These are phyloP conservation scores for Oplegnathus fasciatus DNA, from an alignment of 2,113 vertebrate species.

Conservation along the genomic window DNA sequence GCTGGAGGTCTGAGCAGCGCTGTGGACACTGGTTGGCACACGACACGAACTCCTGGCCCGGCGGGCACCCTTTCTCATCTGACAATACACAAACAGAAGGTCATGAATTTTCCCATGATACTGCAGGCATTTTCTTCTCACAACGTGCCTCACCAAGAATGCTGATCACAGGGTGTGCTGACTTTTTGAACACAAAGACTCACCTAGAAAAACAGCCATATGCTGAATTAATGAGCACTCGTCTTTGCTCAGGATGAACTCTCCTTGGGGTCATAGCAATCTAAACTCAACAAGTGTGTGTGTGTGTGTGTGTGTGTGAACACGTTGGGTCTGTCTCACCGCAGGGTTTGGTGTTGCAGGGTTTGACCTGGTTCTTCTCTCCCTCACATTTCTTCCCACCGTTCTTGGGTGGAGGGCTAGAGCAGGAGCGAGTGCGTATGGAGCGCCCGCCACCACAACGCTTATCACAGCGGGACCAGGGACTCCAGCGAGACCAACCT, in stretches of 20 bases:
- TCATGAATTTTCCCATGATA: constrained; percentile 28
- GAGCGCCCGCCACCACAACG: constrained; percentile 88
- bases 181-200: constrained; percentile 12
- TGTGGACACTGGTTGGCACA: constrained; percentile 90
- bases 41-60: constrained; percentile 81
- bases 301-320: background rate
- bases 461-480: constrained; percentile 91
- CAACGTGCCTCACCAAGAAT: constrained; percentile 1
- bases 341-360: constrained; percentile 89
- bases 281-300: background rate
- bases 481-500: constrained; percentile 91
- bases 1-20: constrained; percentile 90
- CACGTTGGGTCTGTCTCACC: constrained; percentile 77
- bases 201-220: background rate
- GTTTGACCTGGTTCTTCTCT: constrained; percentile 88
- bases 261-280: background rate
- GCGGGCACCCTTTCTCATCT: constrained; percentile 85
- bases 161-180: background rate
- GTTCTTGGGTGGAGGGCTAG: constrained; percentile 92
- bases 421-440: constrained; percentile 88
- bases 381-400: constrained; percentile 87
- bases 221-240: constrained; percentile 14
- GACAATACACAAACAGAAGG: constrained; percentile 56
- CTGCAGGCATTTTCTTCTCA: constrained; percentile 3
- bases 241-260: background rate